A percentile compares a stretch with the other conserved stretches of the same genome.
phyloP scores from a whole-genome alignment of 2,113 vertebrate species.

The Hydrolagus affinis region DNA sequence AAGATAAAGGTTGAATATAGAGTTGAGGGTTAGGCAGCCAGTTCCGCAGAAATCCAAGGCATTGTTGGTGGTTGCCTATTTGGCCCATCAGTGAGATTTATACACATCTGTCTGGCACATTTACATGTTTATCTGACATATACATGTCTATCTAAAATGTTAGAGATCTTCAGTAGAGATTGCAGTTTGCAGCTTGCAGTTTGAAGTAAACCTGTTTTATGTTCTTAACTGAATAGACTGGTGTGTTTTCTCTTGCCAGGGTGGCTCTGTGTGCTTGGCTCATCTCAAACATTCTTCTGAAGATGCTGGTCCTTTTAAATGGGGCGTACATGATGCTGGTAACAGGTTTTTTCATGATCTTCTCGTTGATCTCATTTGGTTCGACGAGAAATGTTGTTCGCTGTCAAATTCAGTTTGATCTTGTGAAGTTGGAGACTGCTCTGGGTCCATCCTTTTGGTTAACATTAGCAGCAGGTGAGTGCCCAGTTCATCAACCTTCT shows the following conservation, averaged over 20 bases:
- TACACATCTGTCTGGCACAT: too few species aligned
- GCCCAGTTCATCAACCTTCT: not conserved
- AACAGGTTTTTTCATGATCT: constrained; percentile 70
- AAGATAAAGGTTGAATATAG: too few species aligned
- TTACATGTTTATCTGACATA: too few species aligned
- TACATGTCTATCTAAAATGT: too few species aligned
- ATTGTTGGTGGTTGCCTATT: too few species aligned
- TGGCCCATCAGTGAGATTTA: too few species aligned
- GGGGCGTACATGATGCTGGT: constrained; percentile 75
- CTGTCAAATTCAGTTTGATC: constrained; percentile 71
- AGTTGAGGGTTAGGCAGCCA: too few species aligned
- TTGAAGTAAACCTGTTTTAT: too few species aligned
- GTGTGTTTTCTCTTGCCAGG: constrained; percentile 53
- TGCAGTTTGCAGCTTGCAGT: too few species aligned
- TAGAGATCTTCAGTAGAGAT: too few species aligned
- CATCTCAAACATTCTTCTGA: constrained; percentile 78
- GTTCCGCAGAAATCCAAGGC: too few species aligned
- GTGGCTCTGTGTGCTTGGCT: constrained; percentile 87
- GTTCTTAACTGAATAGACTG: not conserved
- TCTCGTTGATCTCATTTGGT: constrained; percentile 73
- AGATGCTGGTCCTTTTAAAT: constrained; percentile 70
- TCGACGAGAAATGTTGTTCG: constrained; percentile 56
- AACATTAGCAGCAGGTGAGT: constrained; percentile 66
- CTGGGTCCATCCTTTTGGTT: constrained; percentile 87
- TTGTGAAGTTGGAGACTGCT: constrained; percentile 42